Evolutionary conservation across 2,797 vertebrate genomes (phyloP), one percentile per base, ranked within the genome.

Genomic region (Crocodylus rhombifer): DNA sequence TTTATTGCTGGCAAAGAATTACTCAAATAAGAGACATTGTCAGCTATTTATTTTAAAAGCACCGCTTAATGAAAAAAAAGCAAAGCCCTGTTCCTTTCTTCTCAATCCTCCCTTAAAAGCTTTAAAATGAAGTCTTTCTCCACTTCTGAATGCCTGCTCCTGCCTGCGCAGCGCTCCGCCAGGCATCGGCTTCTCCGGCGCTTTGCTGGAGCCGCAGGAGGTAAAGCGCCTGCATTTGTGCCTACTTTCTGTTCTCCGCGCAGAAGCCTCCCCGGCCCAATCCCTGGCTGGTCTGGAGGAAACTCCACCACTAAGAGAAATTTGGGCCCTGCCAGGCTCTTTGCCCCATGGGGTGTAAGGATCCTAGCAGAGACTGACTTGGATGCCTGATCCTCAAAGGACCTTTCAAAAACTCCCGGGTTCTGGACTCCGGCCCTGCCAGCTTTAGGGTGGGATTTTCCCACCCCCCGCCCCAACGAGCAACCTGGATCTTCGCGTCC

Each of bases 1-100:
- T 97, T 97, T 97, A 97, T 96, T 96, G 96, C 97, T 87, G 93
- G 95, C 81, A 33, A 97, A 95, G 97, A 97, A 98, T 97, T 97
- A 97, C 96, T 98, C 97, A 97, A 97, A 97, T 96, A 97, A 96
- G 97, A 97, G 96, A 91, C 30, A 71, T 92, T 96, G 95, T 96
- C 97, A 98, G 96, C 96, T 98, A 95, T 97, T 98, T 98, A 97
- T 97, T 98, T 97, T 96, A 97, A 98, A 97, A 97, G 96, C 78
- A 77, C 92, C 93, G 84, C 65, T 64, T 64, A 42, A 60, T 65
- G 77, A 80, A 74, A 69, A 78, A 84, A 82, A 80, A 89, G 90
- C 91, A 92, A 78, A 89, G 17, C 77, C 81, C 80, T 42, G 79
- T 82, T 95, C 75, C 33, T 11, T 93, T 92, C 84, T 78, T 73